Evolutionary conservation across 2,888 invertebrate species (phyloP).

Genomic region (Hypsopygia costalis): DNA sequence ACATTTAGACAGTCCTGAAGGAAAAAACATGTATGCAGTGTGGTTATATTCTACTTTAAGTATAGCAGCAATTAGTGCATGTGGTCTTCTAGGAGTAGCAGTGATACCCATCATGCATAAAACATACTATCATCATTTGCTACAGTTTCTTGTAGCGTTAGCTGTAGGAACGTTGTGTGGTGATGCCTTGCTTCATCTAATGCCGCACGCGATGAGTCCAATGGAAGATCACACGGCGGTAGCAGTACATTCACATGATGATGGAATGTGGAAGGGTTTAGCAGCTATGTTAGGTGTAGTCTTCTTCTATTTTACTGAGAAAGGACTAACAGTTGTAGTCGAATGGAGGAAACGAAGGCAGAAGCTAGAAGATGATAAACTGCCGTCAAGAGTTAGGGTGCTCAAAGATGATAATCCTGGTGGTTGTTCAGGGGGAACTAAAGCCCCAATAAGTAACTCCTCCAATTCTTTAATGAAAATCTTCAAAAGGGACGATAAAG

Average conservation of each 20-base stretch:
- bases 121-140: constrained; percentile 91
- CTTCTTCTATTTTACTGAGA: constrained; percentile 94
- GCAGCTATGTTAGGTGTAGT: constrained; percentile 91
- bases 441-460: constrained; percentile 62
- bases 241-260: constrained; percentile 72
- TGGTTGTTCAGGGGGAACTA: constrained; percentile 55
- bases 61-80: constrained; percentile 91
- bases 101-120: constrained; percentile 96
- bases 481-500: constrained; percentile 63
- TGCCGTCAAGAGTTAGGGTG: constrained; percentile 86
- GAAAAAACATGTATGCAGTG: constrained; percentile 76
- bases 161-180: constrained; percentile 96
- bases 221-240: constrained; percentile 32
- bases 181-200: constrained; percentile 94
- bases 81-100: constrained; percentile 92
- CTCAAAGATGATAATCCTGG: constrained; percentile 84
- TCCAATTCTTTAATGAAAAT: constrained; percentile 64
- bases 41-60: constrained; percentile 93
- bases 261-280: constrained; percentile 92
- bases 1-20: constrained; percentile 28
- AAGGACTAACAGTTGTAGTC: constrained; percentile 87
- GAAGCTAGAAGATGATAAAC: constrained; percentile 82
- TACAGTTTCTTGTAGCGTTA: constrained; percentile 95
- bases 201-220: constrained; percentile 89
- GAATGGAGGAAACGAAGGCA: constrained; percentile 90